Base-by-base conservation (phyloP, 64 coral and sea anemone genomes). In the Porites australiensis region DNA sequence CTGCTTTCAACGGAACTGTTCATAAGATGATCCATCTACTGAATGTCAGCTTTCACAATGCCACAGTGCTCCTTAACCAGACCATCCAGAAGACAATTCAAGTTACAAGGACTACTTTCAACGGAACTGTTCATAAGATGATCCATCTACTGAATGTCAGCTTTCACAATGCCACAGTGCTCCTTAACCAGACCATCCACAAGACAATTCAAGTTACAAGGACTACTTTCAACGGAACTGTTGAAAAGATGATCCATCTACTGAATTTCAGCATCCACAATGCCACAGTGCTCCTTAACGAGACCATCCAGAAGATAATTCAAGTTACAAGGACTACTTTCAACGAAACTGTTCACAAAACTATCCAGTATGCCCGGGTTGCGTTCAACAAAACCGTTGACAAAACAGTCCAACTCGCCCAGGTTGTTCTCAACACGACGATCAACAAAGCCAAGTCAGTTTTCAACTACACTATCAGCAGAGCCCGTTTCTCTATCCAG, bases 321-420 rank as follows among this genome's bases (percentile, higher is more conserved):
- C 69, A 58, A 53, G 16, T 18, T 77, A 48, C 11, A 13, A 44
- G 74, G 6, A 18, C 47, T 51, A 3, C 61, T 50, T 3, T 83
- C 44, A 82, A 60, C 20, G 27, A 37, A 37, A 37, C 27, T 37
- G 27, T 37, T 37, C 27, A 37, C 27, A 37, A 37, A 37, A 37
- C 27, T 0, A 37, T 37, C 27, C 27, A 37, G 27, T 37, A 37
- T 37, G 27, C 27, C 27, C 27, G 27, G 27, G 13, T 59, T 59
- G 7, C 58, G 7, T 9, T 61, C 64, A 91, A 91, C 65, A 52
- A 79, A 64, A 90, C 77, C 46, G 15, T 90, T 50, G 18, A 48
- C 21, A 13, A 79, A 22, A 13, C 72, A 27, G 74, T 73, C 15
- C 69, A 58, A 53, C 8, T 18, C 51, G 74, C 11, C 47, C 74